These are phyloP conservation scores for Pseudomyrmex sp. DNA, from an alignment of 1,140 invertebrate species.

Conservation along the genomic window DNA sequence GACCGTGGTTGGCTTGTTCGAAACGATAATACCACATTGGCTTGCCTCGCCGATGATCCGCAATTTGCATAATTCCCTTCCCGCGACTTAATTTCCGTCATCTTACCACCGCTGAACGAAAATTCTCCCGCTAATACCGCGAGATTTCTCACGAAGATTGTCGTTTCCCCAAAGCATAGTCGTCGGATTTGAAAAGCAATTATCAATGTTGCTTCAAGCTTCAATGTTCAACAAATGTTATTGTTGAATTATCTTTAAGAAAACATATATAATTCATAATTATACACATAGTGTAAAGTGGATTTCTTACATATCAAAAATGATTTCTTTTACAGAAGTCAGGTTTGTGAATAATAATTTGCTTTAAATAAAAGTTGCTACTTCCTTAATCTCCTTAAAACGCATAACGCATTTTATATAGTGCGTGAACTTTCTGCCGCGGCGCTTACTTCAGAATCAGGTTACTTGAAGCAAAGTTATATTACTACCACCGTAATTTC, in stretches of 20 bases:
- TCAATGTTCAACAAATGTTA: constrained; percentile 15
- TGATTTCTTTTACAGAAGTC: too few relatives aligned
- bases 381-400: too few relatives aligned
- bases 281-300: too few relatives aligned
- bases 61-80: constrained; percentile 70
- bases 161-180: constrained; percentile 13
- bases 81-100: constrained; percentile 66
- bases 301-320: too few relatives aligned
- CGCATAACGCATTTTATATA: too few relatives aligned
- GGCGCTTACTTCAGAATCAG: background rate
- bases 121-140: constrained; percentile 12
- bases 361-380: too few relatives aligned
- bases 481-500: background rate
- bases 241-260: background rate
- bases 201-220: constrained; percentile 16
- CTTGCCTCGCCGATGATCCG: constrained; percentile 55
- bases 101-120: constrained; percentile 37
- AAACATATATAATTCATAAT: background rate
- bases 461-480: constrained; percentile 13
- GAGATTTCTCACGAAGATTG: constrained; percentile 43
- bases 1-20: constrained; percentile 29
- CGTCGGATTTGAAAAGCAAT: constrained; percentile 32
- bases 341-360: too few relatives aligned
- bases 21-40: constrained; percentile 67
- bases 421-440: background rate